These are phyloP conservation scores for Caiman crocodilus DNA, from an alignment of 2,797 vertebrate genomes.

Conservation along the genomic window DNA sequence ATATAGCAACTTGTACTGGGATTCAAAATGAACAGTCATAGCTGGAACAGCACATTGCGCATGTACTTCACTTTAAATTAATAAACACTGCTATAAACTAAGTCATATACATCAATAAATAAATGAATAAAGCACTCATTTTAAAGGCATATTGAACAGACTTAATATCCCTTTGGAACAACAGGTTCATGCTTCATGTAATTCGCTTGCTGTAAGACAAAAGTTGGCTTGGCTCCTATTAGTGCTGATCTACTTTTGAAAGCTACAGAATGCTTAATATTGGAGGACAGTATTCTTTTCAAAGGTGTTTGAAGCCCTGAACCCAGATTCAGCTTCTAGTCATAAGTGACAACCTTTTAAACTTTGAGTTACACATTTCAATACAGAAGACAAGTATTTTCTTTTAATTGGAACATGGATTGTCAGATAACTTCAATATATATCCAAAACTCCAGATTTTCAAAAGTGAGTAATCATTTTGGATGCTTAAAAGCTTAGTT, in stretches of 20 bases:
- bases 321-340: not conserved
- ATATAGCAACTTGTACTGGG: not conserved
- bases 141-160: not conserved
- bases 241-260: not conserved
- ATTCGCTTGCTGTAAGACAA: not conserved
- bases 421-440: not conserved
- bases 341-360: not conserved
- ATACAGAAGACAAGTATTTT: not conserved
- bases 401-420: not conserved
- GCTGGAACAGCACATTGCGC: not conserved
- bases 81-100: slow-evolving; percentile 22
- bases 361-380: not conserved
- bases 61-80: slow-evolving; percentile 45
- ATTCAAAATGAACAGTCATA: not conserved
- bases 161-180: not conserved
- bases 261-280: not conserved
- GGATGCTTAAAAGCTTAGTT: not conserved
- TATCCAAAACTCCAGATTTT: not conserved
- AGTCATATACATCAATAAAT: slow-evolving; percentile 56
- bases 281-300: not conserved
- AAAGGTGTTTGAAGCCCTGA: not conserved
- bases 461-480: not conserved
- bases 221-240: fast-evolving
- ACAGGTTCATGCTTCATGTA: not conserved
- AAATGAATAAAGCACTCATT: slow-evolving; percentile 28